phyloP scores from a whole-genome alignment of 2,113 vertebrate species.

The Semicossyphus pulcher region DNA sequence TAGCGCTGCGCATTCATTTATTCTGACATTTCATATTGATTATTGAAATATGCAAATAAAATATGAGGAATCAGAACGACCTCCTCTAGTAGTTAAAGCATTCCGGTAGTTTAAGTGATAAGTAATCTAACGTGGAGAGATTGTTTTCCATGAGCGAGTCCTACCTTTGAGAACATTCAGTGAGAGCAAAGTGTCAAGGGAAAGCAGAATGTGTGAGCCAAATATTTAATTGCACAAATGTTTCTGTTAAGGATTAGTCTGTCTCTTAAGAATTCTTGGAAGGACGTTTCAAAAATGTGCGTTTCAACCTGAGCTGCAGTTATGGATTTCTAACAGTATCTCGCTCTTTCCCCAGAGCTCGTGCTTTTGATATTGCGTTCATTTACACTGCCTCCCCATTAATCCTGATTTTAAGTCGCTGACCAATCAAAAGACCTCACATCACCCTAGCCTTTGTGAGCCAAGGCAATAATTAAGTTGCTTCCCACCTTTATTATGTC shows the following conservation, averaged over 20 bases:
- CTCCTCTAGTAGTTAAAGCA: too few species aligned
- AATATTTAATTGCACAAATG: slow-evolving; percentile 72
- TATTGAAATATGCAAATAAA: too few species aligned
- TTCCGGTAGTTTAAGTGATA: too few species aligned
- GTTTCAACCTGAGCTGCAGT: slow-evolving; percentile 44
- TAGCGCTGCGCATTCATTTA: too few species aligned
- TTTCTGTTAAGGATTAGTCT: slow-evolving; percentile 72
- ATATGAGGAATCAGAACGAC: too few species aligned
- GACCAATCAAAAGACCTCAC: slow-evolving; percentile 29
- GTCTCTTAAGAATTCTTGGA: slow-evolving; percentile 65
- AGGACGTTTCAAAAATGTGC: slow-evolving; percentile 50
- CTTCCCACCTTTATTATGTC: slow-evolving; percentile 26
- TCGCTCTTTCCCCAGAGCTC: slow-evolving; percentile 29
- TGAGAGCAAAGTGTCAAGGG: slow-evolving; percentile 33
- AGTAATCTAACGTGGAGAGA: slow-evolving; percentile 1
- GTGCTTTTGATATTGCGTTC: slow-evolving; percentile 33
- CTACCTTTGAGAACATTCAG: slow-evolving; percentile 41
- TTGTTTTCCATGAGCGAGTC: slow-evolving; percentile 34
- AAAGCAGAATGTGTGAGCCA: slow-evolving; percentile 54
- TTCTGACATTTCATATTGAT: too few species aligned
- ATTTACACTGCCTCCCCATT: slow-evolving; percentile 27
- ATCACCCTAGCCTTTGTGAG: slow-evolving; percentile 14
- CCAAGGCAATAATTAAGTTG: slow-evolving; percentile 27
- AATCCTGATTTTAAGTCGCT: slow-evolving; percentile 47
- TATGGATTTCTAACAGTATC: slow-evolving; percentile 48